Evolutionary conservation across 2,797 vertebrate species (phyloP).

Genomic region (Sparus aurata): DNA sequence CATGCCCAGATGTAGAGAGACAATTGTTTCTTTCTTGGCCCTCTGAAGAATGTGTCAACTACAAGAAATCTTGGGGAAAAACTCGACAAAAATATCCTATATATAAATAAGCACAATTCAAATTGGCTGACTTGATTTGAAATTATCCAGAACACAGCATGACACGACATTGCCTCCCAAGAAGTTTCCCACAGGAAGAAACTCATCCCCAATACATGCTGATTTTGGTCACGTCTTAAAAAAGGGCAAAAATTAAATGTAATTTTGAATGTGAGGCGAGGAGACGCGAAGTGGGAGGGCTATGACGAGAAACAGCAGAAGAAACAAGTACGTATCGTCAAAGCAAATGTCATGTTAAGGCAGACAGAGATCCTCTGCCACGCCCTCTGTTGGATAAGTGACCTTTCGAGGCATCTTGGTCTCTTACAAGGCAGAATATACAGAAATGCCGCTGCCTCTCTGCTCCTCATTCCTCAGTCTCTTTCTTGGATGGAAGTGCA

Average conservation of each 20-base stretch:
- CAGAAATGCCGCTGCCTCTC: conserved; percentile 37
- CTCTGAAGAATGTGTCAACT: conserved; percentile 1
- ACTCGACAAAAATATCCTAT: too few relatives aligned
- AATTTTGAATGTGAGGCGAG: not conserved
- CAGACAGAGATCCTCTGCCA: conserved; percentile 5
- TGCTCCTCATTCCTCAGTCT: conserved; percentile 38
- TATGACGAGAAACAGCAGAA: not conserved
- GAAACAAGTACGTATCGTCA: not conserved
- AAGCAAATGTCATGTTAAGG: conserved; percentile 50
- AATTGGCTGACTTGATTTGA: conserved; percentile 9
- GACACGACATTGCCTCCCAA: not conserved
- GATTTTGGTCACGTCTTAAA: not conserved
- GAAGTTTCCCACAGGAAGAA: not conserved
- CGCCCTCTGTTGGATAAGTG: conserved; percentile 9
- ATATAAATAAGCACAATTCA: not conserved
- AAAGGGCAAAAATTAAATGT: not conserved
- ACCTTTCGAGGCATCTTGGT: conserved; percentile 48
- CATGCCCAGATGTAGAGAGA: conserved; percentile 17
- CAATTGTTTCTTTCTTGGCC: conserved; percentile 12
- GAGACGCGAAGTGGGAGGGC: not conserved
- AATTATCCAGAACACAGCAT: not conserved
- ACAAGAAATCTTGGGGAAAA: not conserved
- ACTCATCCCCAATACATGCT: not conserved
- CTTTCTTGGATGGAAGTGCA: conserved; percentile 54
- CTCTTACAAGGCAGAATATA: conserved; percentile 47